These are phyloP conservation scores for Semaprochilodus insignis DNA, from an alignment of 2,797 vertebrate species.

Conservation along the genomic window DNA sequence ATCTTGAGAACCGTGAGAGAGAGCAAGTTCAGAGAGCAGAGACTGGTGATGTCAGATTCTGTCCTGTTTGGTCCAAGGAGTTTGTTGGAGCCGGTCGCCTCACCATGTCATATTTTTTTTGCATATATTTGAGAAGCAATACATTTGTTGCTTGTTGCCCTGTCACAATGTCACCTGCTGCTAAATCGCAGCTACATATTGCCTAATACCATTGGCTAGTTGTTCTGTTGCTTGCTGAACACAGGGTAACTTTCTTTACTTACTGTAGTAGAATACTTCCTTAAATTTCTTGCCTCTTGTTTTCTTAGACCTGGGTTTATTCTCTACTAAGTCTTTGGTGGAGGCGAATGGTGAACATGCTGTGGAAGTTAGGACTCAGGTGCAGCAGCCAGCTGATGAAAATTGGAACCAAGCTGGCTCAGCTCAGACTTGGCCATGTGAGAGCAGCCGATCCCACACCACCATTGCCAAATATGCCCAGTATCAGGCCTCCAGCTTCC, in stretches of 20 bases:
- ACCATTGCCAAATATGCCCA: constrained; percentile 87
- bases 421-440: constrained; percentile 83
- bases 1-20: too few species aligned
- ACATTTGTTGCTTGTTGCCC: too few species aligned
- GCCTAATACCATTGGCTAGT: too few species aligned
- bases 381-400: constrained; percentile 84
- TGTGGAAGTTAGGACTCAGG: constrained; percentile 84
- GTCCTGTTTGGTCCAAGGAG: too few species aligned
- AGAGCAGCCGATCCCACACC: constrained; percentile 84
- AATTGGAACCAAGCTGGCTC: constrained; percentile 81
- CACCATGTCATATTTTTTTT: too few species aligned
- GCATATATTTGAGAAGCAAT: too few species aligned
- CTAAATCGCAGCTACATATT: too few species aligned
- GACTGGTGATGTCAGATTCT: too few species aligned
- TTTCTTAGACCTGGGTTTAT: constrained; percentile 69
- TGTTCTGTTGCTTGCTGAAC: too few species aligned
- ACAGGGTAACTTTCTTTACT: not conserved
- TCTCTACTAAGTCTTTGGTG: constrained; percentile 84
- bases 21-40: too few species aligned
- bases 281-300: not conserved
- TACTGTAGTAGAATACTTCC: not conserved
- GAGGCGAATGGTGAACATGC: constrained; percentile 81
- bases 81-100: too few species aligned
- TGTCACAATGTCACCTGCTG: too few species aligned
- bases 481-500: constrained; percentile 94